Conservation (phyloP, 2,797 vertebrate genomes). For the Bufotes viridis region DNA sequence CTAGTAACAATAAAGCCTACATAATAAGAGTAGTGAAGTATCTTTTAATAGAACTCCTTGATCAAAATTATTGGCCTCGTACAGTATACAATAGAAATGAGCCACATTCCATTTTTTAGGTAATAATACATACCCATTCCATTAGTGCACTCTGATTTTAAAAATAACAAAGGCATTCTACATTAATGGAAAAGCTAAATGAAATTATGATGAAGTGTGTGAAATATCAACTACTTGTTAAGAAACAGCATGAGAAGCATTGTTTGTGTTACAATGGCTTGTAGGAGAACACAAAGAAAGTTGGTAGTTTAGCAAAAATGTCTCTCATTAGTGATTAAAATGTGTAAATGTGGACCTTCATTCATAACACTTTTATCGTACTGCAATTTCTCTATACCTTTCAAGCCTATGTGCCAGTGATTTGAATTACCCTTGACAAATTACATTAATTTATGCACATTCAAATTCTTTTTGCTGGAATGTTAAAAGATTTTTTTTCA, state of each 20-base stretch:
- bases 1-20: not conserved
- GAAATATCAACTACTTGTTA: slow-evolving; percentile 40
- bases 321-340: slow-evolving; percentile 41
- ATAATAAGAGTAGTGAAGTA: not conserved
- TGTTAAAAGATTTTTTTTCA: slow-evolving; percentile 28
- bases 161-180: slow-evolving; percentile 26
- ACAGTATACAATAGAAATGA: not conserved
- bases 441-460: slow-evolving; percentile 38
- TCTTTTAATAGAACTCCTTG: not conserved
- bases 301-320: slow-evolving; percentile 36
- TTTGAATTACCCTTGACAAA: slow-evolving; percentile 36
- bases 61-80: not conserved
- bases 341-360: slow-evolving; percentile 17
- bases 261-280: slow-evolving; percentile 30
- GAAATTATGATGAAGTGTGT: slow-evolving; percentile 30
- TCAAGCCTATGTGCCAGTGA: not conserved
- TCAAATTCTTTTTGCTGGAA: not conserved
- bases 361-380: slow-evolving; percentile 8
- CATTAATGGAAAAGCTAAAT: slow-evolving; percentile 31
- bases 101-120: slow-evolving; percentile 17
- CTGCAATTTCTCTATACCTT: not conserved
- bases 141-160: slow-evolving; percentile 27
- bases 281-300: not conserved
- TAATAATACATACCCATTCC: slow-evolving; percentile 39
- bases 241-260: slow-evolving; percentile 13